Evolutionary conservation across 2,113 vertebrate species (phyloP), one percentile per base, ranked within the genome.

Genomic region (Carettochelys insculpta): DNA sequence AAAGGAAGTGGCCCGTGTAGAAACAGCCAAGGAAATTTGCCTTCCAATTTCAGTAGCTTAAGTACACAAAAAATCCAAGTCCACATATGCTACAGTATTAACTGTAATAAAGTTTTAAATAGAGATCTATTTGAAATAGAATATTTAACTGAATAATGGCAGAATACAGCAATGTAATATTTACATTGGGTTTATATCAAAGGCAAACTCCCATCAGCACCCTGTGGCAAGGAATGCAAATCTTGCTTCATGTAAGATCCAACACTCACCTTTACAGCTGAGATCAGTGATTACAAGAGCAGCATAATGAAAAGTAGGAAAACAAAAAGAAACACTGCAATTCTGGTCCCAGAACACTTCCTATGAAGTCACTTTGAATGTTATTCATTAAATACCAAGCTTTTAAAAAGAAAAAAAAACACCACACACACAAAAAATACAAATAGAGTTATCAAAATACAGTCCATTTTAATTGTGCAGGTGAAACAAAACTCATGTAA

Each of bases 261-360:
- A n/a, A 88, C 77, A 94, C 54, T 94, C 86, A 91, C 84, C 82
- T 88, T 87, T 10, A 88, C 56, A 79, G 31, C 80, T 90, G 90
- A 43, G 5, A 83, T 84, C 6, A 13, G 22, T 73, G 48, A 65
- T 13, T n/a, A 50, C 76, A 85, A 29, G 22, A 90, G 38, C 45
- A 52, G 14, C 12, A 61, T 10, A 61, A 34, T 56, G 79, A 79
- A 80, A 78, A 80, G 20, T 19, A 58, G 19, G 29, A 20, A 47
- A 31, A 65, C 22, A 53, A 53, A 53, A 80, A 84, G 45, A 51
- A 81, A 29, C 19, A 52, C 10, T 73, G 41, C 68, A 27, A 38
- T 13, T 43, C 25, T 38, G 68, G 22, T 41, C n/a, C 19, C 19
- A 71, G 20, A 73, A 73, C 38, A 73, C 20, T 71, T 73, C 38